Evolutionary conservation across 2,888 invertebrate species (phyloP), one percentile per base, ranked within the genome.

Genomic region (Leptopilina drosophilae): DNA sequence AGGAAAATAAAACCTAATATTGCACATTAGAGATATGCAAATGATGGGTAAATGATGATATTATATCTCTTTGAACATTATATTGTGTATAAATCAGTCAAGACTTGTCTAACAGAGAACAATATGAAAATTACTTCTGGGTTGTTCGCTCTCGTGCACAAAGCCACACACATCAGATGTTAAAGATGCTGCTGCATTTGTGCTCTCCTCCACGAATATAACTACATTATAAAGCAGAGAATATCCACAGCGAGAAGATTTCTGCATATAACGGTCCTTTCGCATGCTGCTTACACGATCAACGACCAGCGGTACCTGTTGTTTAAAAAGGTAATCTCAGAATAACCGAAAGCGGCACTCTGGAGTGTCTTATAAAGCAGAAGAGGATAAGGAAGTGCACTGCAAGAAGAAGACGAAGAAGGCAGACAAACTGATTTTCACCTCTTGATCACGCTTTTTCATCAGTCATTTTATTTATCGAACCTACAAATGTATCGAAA

Each of bases 231-330:
- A 86, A 84, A 79, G 84, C 82, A 84, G 49, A 46, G 9, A 20
- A 49, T 81, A 83, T 84, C 83, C 42, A 40, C 80, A 84, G 83
- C 86, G 88, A 86, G 87, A 88, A 88, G 86, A 85, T 84, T 83
- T 82, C 83, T 82, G 84, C 76, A 83, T 75, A 79, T 88, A 89
- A 89, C 88, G 88, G 88, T 88, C 76, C 85, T 77, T 56, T 56
- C 67, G 82, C 69, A 84, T 82, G 81, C 82, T 82, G 81, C 69
- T 82, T 42, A 66, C 76, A 81, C 77, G 79, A 82, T 81, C 82
- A 81, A 65, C 85, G 82, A 84, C 83, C 85, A 87, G 86, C 87
- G 86, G 88, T 88, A 88, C 86, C 85, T 83, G 85, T 82, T 82
- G 85, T 83, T 84, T 83, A 84, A 86, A 87, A 87, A 87, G 86